Conservation (phyloP, 2,888 invertebrate species). For the Drosophila dives region DNA sequence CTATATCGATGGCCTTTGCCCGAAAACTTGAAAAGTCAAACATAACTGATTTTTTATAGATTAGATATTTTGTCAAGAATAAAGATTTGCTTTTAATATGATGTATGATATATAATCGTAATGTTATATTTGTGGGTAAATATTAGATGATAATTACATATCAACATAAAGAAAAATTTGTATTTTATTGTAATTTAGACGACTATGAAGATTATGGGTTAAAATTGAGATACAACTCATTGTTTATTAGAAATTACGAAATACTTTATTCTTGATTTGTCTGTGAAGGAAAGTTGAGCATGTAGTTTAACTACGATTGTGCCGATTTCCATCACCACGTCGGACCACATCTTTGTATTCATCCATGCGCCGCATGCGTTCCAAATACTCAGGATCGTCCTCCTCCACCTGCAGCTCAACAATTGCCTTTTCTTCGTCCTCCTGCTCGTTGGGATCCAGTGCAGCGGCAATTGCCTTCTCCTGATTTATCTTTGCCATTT, state of each 20-base stretch:
- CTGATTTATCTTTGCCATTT: slow-evolving; percentile 81
- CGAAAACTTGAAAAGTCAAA: not conserved
- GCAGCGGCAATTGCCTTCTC: slow-evolving; percentile 80
- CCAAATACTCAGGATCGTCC: slow-evolving; percentile 90
- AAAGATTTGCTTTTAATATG: not conserved
- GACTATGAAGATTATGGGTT: not conserved
- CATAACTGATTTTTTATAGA: not conserved
- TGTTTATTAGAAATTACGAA: slow-evolving; percentile 16
- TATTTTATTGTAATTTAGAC: not conserved
- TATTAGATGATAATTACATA: not conserved
- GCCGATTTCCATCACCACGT: slow-evolving; percentile 94
- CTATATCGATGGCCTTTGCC: not conserved
- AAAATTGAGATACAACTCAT: not conserved
- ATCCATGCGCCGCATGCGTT: slow-evolving; percentile 90
- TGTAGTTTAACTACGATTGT: slow-evolving; percentile 89
- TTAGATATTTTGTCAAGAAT: not conserved
- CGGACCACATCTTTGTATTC: slow-evolving; percentile 95
- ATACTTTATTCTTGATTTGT: slow-evolving; percentile 31
- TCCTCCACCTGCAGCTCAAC: slow-evolving; percentile 88
- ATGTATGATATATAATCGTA: not conserved
- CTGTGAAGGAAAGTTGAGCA: slow-evolving; percentile 9
- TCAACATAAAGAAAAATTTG: too few relatives aligned
- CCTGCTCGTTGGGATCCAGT: slow-evolving; percentile 87
- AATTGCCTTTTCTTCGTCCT: slow-evolving; percentile 86
- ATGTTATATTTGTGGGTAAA: not conserved